These are phyloP conservation scores for Sceloporus undulatus DNA, from an alignment of 2,113 vertebrate genomes.

Conservation along the genomic window DNA sequence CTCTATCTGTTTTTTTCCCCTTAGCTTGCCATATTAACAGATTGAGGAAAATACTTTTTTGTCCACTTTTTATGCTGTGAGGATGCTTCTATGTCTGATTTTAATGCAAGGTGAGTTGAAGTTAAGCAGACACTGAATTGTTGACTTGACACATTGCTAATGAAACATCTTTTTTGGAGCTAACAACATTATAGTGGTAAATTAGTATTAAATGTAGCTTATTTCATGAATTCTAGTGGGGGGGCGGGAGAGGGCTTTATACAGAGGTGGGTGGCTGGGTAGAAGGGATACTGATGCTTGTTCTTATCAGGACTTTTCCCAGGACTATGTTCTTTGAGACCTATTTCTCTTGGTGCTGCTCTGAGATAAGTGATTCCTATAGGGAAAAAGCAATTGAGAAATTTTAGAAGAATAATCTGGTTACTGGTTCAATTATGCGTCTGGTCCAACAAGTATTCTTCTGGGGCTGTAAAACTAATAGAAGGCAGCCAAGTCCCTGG, in stretches of 20 bases:
- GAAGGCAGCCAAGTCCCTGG: too few relatives aligned
- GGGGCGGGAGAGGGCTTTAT: too few relatives aligned
- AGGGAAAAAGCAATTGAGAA: neutral
- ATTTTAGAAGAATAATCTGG: neutral
- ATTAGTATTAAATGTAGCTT: neutral
- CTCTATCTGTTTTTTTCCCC: slow-evolving; percentile 20
- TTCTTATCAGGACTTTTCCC: neutral
- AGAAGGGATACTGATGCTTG: neutral
- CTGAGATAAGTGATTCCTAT: neutral
- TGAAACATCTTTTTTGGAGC: neutral
- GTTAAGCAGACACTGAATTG: slow-evolving; percentile 23
- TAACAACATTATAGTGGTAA: neutral
- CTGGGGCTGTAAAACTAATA: neutral
- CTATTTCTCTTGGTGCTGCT: neutral
- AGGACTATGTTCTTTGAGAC: neutral
- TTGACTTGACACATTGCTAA: neutral
- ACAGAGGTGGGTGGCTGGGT: neutral
- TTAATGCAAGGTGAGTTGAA: neutral
- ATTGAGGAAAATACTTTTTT: slow-evolving; percentile 57
- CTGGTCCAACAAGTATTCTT: neutral
- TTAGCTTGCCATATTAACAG: slow-evolving; percentile 23
- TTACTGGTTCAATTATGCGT: neutral
- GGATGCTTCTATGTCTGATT: slow-evolving; percentile 50
- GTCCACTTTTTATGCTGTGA: slow-evolving; percentile 60
- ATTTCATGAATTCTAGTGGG: neutral